Evolutionary conservation across 2,113 vertebrate genomes (phyloP).

Genomic region (Pteruthius melanotis): DNA sequence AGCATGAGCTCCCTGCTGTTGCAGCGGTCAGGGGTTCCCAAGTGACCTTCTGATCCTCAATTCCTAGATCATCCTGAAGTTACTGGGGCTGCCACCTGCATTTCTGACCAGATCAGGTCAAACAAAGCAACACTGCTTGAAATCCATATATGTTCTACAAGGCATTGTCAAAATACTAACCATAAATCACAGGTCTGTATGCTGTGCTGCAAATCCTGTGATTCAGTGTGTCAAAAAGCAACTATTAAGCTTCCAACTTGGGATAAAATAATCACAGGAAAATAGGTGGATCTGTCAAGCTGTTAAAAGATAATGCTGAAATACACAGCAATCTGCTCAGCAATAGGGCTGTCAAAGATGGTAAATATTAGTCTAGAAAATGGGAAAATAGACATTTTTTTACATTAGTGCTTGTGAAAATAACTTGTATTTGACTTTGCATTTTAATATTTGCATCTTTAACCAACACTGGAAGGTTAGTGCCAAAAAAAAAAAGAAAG

Average conservation of each 20-base stretch:
- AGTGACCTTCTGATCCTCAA: neutral
- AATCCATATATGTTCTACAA: neutral
- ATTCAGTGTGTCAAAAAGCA: slow-evolving; percentile 42
- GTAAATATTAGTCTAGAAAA: slow-evolving; percentile 61
- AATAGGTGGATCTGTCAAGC: slow-evolving; percentile 63
- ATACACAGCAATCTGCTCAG: slow-evolving; percentile 43
- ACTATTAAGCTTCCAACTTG: slow-evolving; percentile 29
- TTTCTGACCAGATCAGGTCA: neutral
- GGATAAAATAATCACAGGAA: slow-evolving; percentile 59
- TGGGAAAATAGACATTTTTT: neutral
- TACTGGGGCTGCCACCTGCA: neutral
- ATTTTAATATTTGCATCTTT: slow-evolving; percentile 30
- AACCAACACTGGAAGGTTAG: neutral
- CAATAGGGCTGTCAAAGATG: slow-evolving; percentile 33
- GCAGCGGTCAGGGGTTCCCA: neutral
- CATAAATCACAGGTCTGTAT: slow-evolving; percentile 1
- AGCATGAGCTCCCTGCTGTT: neutral
- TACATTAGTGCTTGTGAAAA: slow-evolving; percentile 16
- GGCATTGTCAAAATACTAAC: neutral
- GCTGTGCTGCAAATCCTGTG: slow-evolving; percentile 28
- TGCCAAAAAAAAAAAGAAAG: neutral
- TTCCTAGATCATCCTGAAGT: neutral
- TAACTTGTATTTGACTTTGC: slow-evolving; percentile 19
- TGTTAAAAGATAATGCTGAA: slow-evolving; percentile 65
- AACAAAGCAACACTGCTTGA: neutral